Evolutionary conservation across 1,140 invertebrate species (phyloP).

Genomic region (Nephila pilipes): DNA sequence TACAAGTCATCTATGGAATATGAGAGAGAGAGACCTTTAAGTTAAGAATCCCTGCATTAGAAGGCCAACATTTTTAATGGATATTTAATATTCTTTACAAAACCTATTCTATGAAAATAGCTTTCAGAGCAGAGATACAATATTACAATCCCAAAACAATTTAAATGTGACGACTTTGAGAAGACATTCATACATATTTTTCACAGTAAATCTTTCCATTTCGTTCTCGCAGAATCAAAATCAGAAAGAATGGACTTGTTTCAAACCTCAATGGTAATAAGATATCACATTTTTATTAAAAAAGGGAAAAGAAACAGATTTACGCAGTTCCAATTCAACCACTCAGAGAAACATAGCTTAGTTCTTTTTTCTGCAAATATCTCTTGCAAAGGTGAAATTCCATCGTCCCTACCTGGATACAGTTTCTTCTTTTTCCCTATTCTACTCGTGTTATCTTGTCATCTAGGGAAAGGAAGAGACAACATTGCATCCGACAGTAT

Average conservation of each 20-base stretch:
- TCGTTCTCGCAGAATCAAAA: no score
- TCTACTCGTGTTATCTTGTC: conserved; percentile 18
- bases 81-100: no score
- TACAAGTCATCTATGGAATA: no score
- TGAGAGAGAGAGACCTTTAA: no score
- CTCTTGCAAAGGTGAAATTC: neutral
- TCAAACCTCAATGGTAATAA: neutral
- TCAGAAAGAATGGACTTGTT: neutral
- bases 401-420: neutral
- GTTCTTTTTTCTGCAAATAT: neutral
- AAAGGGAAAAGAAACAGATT: neutral
- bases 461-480: neutral
- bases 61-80: no score
- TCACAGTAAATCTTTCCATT: no score
- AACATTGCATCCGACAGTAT: conserved; percentile 14
- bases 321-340: neutral
- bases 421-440: conserved; percentile 10
- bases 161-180: no score
- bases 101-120: no score
- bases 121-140: no score
- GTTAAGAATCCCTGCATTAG: no score
- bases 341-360: neutral
- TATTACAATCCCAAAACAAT: no score
- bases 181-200: no score
- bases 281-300: neutral